A percentile compares a stretch with the other conserved stretches of the same genome.
Conservation (phyloP, 2,888 invertebrate species). For the Athalia cordata region DNA sequence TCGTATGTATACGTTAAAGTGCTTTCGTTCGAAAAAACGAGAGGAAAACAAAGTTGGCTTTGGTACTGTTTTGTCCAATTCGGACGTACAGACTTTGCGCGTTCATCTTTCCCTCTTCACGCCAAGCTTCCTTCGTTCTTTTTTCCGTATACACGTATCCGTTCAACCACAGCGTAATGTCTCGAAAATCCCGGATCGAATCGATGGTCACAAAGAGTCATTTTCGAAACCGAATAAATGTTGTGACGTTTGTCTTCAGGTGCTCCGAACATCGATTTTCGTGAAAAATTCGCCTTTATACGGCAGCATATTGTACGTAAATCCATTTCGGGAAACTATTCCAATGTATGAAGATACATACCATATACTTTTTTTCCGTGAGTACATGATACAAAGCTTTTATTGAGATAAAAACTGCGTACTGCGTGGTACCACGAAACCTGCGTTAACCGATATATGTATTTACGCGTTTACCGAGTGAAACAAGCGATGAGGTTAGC, state of each 20-base stretch:
- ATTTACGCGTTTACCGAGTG: neutral
- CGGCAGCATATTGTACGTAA: no score
- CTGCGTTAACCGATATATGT: neutral
- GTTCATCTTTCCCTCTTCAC: neutral
- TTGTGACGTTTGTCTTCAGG: conserved; percentile 26
- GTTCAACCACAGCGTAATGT: neutral
- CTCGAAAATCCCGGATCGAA: conserved; percentile 29
- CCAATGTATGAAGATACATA: neutral
- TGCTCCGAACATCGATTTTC: no score
- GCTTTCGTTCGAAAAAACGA: conserved; percentile 36
- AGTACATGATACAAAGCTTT: neutral
- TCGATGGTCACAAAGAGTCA: conserved; percentile 38
- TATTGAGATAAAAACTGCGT: conserved; percentile 1
- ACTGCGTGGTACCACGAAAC: neutral
- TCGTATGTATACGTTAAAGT: conserved; percentile 40
- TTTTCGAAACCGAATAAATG: conserved; percentile 29
- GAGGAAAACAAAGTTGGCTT: conserved; percentile 34
- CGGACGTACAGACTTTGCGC: conserved; percentile 19
- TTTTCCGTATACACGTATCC: conserved; percentile 13
- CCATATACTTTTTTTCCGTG: neutral
- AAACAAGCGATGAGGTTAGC: neutral
- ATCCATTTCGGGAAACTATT: neutral
- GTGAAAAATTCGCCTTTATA: no score
- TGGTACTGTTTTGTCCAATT: neutral
- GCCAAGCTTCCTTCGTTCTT: conserved; percentile 13